These are phyloP conservation scores for Leptinotarsa haldemani DNA, from an alignment of 2,888 invertebrate species.

Conservation along the genomic window DNA sequence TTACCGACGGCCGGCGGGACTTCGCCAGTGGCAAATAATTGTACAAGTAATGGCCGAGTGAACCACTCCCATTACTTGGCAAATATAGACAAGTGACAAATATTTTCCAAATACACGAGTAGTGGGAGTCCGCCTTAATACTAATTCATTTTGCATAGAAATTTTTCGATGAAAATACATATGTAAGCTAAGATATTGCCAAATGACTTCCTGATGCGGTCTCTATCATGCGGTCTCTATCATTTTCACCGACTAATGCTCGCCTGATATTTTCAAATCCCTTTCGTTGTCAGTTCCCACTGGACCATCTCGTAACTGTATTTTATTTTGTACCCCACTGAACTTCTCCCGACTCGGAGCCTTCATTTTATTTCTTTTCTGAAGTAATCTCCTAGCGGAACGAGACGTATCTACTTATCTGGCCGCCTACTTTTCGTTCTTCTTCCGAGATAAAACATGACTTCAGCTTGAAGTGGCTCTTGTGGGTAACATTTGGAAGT, in stretches of 20 bases:
- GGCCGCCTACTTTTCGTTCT: conserved; percentile 3
- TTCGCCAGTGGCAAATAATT: too few species aligned
- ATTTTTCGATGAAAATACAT: too few species aligned
- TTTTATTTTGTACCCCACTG: conserved; percentile 12
- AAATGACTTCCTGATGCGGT: too few species aligned
- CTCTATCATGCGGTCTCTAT: not conserved
- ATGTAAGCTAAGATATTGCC: too few species aligned
- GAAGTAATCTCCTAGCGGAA: conserved; percentile 13
- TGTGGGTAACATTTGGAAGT: conserved; percentile 18
- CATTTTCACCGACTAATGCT: not conserved
- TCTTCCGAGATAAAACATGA: conserved; percentile 8
- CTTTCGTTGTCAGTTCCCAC: not conserved
- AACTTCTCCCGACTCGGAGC: conserved; percentile 1
- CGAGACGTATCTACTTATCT: conserved; percentile 17
- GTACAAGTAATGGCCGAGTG: too few species aligned
- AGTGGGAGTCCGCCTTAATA: too few species aligned
- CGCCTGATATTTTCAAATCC: not conserved
- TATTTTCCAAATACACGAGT: too few species aligned
- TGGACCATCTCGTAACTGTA: conserved; percentile 5
- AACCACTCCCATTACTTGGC: too few species aligned
- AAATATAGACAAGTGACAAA: too few species aligned
- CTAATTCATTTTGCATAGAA: too few species aligned
- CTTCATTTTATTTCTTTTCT: conserved; percentile 11
- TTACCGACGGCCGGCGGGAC: too few species aligned
- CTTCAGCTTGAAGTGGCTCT: conserved; percentile 16